Percentiles rank a stretch among this genome's conserved stretches.
Conservation (phyloP, 2,797 vertebrate species). For the Clarias platycephalus region DNA sequence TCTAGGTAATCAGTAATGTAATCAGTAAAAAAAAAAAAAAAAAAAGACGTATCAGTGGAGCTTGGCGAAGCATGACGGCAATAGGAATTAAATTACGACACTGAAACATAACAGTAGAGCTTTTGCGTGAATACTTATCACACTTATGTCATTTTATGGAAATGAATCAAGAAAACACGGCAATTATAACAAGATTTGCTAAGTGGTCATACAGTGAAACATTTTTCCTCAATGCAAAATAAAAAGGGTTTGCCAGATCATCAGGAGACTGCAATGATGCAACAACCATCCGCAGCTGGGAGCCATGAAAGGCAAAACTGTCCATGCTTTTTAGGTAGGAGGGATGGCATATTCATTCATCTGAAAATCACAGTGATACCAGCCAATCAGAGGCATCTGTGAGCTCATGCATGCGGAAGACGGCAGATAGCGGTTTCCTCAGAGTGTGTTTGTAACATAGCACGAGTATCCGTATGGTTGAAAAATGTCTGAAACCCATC, state of each 20-base stretch:
- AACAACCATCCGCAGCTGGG: neutral
- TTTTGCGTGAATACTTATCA: neutral
- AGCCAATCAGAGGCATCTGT: neutral
- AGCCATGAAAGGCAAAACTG: neutral
- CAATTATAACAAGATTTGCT: neutral
- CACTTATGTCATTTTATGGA: neutral
- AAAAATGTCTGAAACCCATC: neutral
- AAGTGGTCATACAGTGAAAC: neutral
- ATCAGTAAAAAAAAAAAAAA: neutral
- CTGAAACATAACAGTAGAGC: neutral
- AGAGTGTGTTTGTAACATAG: neutral
- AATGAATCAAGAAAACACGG: neutral
- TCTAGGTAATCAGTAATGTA: neutral
- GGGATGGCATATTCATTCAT: neutral
- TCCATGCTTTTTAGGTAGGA: neutral
- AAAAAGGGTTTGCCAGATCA: neutral
- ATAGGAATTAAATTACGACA: slow-evolving; percentile 7
- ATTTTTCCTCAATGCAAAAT: neutral
- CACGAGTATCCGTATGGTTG: neutral
- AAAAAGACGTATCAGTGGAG: neutral
- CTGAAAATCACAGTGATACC: neutral
- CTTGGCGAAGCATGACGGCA: neutral
- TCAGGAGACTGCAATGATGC: neutral
- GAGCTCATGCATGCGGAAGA: neutral
- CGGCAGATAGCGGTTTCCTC: neutral